A percentile compares a stretch with the other conserved stretches of the same genome.
Evolutionary conservation across 2,797 vertebrate species (phyloP).

Genomic region (Carapus acus): DNA sequence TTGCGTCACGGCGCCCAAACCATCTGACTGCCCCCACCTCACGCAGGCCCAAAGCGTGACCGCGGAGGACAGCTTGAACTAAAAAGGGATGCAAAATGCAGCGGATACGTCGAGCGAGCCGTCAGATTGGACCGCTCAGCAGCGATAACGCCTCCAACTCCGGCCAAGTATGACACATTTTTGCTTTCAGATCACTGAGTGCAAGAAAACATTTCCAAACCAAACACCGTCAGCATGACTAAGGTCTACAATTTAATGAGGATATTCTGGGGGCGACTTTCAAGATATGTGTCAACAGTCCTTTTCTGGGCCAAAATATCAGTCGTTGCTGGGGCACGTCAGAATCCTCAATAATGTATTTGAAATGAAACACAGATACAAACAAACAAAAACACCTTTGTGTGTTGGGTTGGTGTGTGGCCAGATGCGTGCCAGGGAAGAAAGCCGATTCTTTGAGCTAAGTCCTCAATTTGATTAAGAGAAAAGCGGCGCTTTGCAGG

Average conservation of each 20-base stretch:
- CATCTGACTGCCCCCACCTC: slow-evolving; percentile 45
- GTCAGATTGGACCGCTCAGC: background rate
- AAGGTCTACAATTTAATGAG: too few species aligned
- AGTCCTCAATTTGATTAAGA: slow-evolving; percentile 66
- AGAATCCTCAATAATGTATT: too few species aligned
- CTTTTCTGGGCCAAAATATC: too few species aligned
- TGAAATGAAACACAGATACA: too few species aligned
- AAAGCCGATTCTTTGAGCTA: slow-evolving; percentile 59
- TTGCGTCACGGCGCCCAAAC: slow-evolving; percentile 4
- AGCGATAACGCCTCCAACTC: background rate
- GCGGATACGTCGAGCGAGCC: too few species aligned
- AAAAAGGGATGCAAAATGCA: background rate
- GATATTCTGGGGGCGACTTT: too few species aligned
- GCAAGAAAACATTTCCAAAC: too few species aligned
- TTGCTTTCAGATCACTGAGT: too few species aligned
- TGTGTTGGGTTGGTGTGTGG: slow-evolving; percentile 37
- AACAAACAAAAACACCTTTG: background rate
- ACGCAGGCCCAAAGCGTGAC: slow-evolving; percentile 14
- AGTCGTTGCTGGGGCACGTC: too few species aligned
- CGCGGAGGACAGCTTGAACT: background rate
- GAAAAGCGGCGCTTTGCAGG: slow-evolving; percentile 49
- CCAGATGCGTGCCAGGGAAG: slow-evolving; percentile 41
- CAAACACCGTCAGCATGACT: too few species aligned
- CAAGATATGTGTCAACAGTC: too few species aligned
- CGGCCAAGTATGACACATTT: too few species aligned